A percentile compares a stretch with the other conserved stretches of the same genome.
Conservation (phyloP, 2,888 invertebrate species). For the Stomorhina lunata region DNA sequence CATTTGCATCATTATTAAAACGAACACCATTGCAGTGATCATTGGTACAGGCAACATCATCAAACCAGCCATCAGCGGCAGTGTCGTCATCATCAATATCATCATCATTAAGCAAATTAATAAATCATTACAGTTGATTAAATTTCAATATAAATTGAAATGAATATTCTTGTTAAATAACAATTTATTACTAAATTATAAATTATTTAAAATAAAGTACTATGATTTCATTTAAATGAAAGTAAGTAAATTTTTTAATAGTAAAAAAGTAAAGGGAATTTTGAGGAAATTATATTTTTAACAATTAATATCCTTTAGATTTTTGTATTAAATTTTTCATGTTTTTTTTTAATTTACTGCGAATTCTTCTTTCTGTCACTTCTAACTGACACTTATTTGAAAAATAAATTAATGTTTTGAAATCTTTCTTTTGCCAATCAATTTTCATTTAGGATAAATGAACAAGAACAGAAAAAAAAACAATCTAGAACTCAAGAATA, state of each 20-base stretch:
- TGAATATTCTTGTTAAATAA: not conserved
- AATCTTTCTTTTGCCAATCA: constrained; percentile 35
- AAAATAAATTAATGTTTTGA: constrained; percentile 26
- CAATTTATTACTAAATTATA: constrained; percentile 36
- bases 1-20: constrained; percentile 54
- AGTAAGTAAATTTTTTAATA: no score
- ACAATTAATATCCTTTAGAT: no score
- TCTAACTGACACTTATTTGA: constrained; percentile 46
- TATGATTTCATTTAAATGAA: not conserved
- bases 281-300: no score
- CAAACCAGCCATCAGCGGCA: constrained; percentile 23
- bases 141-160: constrained; percentile 38
- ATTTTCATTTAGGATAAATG: constrained; percentile 44
- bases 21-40: constrained; percentile 4
- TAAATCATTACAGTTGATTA: constrained; percentile 64
- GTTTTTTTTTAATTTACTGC: not conserved
- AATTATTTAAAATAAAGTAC: not conserved
- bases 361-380: not conserved
- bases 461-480: not conserved
- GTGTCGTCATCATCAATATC: constrained; percentile 47
- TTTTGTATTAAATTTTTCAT: not conserved
- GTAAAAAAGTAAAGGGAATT: no score
- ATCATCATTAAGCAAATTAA: constrained; percentile 61
- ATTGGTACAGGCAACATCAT: not conserved
- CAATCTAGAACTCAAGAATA: constrained; percentile 48